Conservation (phyloP, 2,888 invertebrate species). For the Eustalomyia histrio region DNA sequence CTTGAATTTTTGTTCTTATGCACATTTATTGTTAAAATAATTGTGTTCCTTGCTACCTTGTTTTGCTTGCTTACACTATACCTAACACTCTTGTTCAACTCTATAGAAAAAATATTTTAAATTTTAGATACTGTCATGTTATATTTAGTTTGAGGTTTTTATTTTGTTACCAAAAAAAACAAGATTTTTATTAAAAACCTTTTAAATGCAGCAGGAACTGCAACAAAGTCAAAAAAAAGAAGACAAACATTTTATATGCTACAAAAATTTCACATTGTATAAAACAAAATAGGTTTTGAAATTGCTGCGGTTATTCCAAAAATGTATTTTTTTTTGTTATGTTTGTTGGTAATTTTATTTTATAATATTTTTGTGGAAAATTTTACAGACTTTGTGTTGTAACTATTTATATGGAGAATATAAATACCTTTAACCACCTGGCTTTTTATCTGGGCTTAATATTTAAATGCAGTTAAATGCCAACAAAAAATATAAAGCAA, state of each 20-base stretch:
- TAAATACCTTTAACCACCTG: slow-evolving; percentile 20
- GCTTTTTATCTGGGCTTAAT: slow-evolving; percentile 12
- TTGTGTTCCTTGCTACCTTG: slow-evolving; percentile 35
- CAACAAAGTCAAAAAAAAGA: not conserved
- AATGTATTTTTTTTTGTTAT: slow-evolving; percentile 17
- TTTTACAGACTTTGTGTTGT: slow-evolving; percentile 10
- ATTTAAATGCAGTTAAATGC: slow-evolving; percentile 48
- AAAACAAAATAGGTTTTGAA: slow-evolving; percentile 45
- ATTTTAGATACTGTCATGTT: slow-evolving; percentile 36
- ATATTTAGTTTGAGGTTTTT: slow-evolving; percentile 39
- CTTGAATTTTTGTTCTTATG: slow-evolving; percentile 9
- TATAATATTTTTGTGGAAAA: not conserved
- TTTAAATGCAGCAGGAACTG: slow-evolving; percentile 17
- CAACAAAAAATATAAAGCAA: slow-evolving; percentile 21
- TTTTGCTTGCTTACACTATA: not conserved
- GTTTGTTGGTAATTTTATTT: not conserved
- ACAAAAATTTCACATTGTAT: slow-evolving; percentile 27
- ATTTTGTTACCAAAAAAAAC: slow-evolving; percentile 10
- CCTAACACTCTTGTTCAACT: slow-evolving; percentile 1
- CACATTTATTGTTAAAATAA: slow-evolving; percentile 32
- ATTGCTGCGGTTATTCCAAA: slow-evolving; percentile 54
- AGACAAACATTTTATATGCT: slow-evolving; percentile 9
- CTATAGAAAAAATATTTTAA: slow-evolving; percentile 12
- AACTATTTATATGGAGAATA: not conserved
- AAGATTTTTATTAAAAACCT: slow-evolving; percentile 28